phyloP scores from a whole-genome alignment of 2,797 vertebrate genomes.

The Danio tinwini region DNA sequence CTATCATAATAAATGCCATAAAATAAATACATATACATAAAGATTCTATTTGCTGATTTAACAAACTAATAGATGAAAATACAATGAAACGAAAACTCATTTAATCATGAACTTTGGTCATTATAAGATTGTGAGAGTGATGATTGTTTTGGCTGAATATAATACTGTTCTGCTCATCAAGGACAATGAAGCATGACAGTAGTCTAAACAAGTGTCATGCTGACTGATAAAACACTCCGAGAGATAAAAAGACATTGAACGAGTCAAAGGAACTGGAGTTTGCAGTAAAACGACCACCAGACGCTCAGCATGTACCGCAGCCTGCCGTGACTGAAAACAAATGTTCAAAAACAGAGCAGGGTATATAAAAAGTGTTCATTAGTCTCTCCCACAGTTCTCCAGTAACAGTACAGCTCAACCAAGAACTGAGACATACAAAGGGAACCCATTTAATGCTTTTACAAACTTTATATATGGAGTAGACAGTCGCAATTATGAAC shows the following conservation, averaged over 20 bases:
- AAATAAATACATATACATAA: too few relatives aligned
- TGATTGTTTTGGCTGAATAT: background rate
- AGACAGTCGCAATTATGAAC: background rate
- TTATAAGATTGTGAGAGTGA: background rate
- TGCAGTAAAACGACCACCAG: slow-evolving; percentile 31
- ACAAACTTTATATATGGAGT: slow-evolving; percentile 15
- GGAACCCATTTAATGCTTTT: background rate
- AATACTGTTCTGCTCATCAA: background rate
- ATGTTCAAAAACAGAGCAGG: slow-evolving; percentile 13
- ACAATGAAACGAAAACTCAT: background rate
- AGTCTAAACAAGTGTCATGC: background rate
- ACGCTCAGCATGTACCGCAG: background rate
- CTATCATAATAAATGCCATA: too few relatives aligned
- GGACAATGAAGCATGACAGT: background rate
- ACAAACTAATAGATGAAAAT: background rate
- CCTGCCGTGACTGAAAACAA: slow-evolving; percentile 43
- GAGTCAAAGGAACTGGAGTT: background rate
- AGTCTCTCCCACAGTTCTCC: slow-evolving; percentile 31
- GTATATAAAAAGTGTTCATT: slow-evolving; percentile 2
- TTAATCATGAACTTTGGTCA: too few relatives aligned
- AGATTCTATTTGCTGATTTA: background rate
- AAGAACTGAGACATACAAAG: background rate
- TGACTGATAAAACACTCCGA: background rate
- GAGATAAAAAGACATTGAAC: background rate
- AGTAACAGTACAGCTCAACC: slow-evolving; percentile 1